phyloP scores from a whole-genome alignment of 2,113 vertebrate genomes.

The Anthoscopus minutus region DNA sequence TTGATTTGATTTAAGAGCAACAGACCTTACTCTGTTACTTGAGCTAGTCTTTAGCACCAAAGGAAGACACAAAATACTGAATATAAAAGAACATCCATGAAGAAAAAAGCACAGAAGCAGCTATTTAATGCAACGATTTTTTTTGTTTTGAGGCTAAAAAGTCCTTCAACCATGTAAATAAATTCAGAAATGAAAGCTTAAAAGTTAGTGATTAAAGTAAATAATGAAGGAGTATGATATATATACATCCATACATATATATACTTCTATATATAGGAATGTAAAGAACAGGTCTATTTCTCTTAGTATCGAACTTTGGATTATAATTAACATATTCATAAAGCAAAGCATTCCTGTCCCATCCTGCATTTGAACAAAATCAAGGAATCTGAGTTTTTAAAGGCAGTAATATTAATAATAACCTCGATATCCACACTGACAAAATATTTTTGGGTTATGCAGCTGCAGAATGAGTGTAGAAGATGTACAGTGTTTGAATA shows the following conservation, averaged over 20 bases:
- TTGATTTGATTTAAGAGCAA: conserved; percentile 13
- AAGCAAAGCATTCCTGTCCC: background rate
- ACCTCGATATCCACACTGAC: background rate
- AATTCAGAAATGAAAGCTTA: background rate
- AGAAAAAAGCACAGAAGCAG: background rate
- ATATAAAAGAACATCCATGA: background rate
- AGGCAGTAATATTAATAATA: background rate
- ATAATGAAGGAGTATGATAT: background rate
- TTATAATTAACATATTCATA: background rate
- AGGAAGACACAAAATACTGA: background rate
- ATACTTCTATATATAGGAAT: background rate
- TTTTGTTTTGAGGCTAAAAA: background rate
- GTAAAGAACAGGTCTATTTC: background rate
- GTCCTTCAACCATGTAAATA: background rate
- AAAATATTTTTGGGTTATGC: background rate
- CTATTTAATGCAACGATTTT: background rate
- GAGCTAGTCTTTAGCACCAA: background rate
- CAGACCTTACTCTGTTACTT: background rate
- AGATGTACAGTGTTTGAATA: background rate
- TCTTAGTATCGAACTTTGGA: background rate
- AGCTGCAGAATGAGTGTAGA: background rate
- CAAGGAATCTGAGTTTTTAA: background rate
- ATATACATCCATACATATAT: background rate
- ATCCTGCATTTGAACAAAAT: background rate
- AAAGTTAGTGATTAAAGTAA: background rate